Evolutionary conservation across 2,113 vertebrate species (phyloP).

Genomic region (Gavia stellata): DNA sequence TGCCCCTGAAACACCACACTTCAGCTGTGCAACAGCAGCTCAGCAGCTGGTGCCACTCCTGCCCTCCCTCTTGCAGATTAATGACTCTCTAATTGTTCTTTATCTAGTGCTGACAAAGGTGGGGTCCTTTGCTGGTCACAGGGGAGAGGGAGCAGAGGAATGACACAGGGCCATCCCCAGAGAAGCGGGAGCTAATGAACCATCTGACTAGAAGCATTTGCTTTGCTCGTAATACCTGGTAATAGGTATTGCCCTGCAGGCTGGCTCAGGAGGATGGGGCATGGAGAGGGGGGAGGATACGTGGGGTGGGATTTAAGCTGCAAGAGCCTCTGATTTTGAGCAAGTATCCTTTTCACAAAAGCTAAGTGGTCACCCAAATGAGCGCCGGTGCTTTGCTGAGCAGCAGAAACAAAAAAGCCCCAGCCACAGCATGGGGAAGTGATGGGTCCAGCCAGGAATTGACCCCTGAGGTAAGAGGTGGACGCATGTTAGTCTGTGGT

Average conservation of each 20-base stretch:
- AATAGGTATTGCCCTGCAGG: not conserved
- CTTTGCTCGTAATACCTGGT: not conserved
- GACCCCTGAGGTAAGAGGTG: not conserved
- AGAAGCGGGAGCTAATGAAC: not conserved
- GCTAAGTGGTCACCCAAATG: not conserved
- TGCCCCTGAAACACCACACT: not conserved
- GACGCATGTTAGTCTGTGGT: not conserved
- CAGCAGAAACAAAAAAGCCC: not conserved
- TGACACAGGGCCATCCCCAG: not conserved
- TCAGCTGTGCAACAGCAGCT: not conserved
- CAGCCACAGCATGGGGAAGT: too few species aligned
- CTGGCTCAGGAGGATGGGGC: not conserved
- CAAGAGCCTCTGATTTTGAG: not conserved
- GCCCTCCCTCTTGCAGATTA: not conserved
- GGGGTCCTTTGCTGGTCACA: not conserved
- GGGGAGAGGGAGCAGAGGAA: not conserved
- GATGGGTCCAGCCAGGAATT: not conserved
- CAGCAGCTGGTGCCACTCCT: not conserved
- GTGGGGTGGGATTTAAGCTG: not conserved
- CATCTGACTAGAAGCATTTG: not conserved
- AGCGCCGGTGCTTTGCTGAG: not conserved
- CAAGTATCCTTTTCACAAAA: not conserved
- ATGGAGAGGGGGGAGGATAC: not conserved
- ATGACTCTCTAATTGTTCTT: constrained; percentile 21
- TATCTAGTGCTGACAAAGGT: not conserved